Conservation (phyloP, 2,888 invertebrate species). For the Invenusta paracnida region DNA sequence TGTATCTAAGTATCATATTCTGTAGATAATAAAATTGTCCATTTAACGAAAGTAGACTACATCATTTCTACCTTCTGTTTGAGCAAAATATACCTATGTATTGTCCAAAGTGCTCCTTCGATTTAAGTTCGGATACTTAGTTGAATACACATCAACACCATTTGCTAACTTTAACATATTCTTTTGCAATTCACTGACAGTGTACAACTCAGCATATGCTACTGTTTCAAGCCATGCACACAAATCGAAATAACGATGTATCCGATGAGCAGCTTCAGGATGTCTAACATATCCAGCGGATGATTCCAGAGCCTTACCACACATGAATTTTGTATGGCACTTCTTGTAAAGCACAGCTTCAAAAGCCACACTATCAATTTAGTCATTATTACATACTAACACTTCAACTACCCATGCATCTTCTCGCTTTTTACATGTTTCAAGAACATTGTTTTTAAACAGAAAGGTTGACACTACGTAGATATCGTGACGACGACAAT, state of each 20-base stretch:
- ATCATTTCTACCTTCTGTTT: conserved; percentile 24
- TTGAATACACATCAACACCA: conserved; percentile 19
- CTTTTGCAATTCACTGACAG: conserved; percentile 26
- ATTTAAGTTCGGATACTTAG: not conserved
- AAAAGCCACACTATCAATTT: not conserved
- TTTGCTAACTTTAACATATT: conserved; percentile 24
- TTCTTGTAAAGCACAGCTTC: conserved; percentile 10
- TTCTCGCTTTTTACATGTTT: conserved; percentile 30
- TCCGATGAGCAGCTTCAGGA: conserved; percentile 8
- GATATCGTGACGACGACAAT: not conserved
- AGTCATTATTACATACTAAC: conserved; percentile 18
- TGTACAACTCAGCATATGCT: conserved; percentile 29
- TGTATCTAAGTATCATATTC: not conserved
- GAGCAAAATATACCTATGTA: conserved; percentile 31
- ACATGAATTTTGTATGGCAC: conserved; percentile 23
- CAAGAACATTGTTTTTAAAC: not conserved
- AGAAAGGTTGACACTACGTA: not conserved
- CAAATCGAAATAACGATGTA: not conserved
- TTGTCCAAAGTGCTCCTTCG: conserved; percentile 11
- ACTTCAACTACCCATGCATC: conserved; percentile 19
- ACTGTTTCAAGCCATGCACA: conserved; percentile 22
- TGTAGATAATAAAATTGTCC: conserved; percentile 4
- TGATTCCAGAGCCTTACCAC: conserved; percentile 19
- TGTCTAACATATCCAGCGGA: conserved; percentile 26
- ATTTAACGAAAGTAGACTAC: conserved; percentile 33